Evolutionary conservation across 2,888 invertebrate species (phyloP), one percentile per base, ranked within the genome.

Genomic region (Tyria jacobaeae): DNA sequence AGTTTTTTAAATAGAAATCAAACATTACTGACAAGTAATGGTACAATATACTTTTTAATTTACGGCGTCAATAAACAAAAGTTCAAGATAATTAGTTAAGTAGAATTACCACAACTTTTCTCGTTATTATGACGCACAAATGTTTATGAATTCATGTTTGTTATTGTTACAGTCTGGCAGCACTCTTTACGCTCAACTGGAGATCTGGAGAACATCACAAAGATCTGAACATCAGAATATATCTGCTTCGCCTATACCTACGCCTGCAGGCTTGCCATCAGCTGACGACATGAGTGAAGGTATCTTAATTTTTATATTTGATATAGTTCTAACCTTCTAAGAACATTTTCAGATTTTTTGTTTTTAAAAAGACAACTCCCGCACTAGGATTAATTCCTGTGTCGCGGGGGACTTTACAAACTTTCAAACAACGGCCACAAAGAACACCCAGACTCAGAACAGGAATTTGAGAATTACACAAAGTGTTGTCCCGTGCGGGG

Each of bases 131-230:
- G 17, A 17, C 24, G 12, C 31, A 34, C 39, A 34, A 31, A 34
- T 47, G 31, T 48, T 56, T 62, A 64, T 66, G 70, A 54, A 62
- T 60, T 37, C 35, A n/a, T 64, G 62, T 68, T 71, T 75, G 53
- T 69, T 63, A 31, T 88, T 87, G 78, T 86, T 85, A 27, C 92
- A 97, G 97, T 96, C 96, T 82, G 98, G 98, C 53, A 96, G 97
- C 85, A 97, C 97, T 78, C 89, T 98, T 70, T 96, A 97, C 88
- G 98, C 98, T 31, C 97, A 98, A 84, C 91, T 98, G 82, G 98
- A 98, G 89, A 97, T 98, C 78, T 98, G 91, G 92, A 85, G 89
- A 64, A 80, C 88, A 3, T 95, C 86, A 90, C 95, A 90, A 83
- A 95, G 86, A 92, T 86, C 84, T 76, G 95, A 90, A 76, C 93